Evolutionary conservation across 2,888 invertebrate species (phyloP).

Genomic region (Plusia festucae): DNA sequence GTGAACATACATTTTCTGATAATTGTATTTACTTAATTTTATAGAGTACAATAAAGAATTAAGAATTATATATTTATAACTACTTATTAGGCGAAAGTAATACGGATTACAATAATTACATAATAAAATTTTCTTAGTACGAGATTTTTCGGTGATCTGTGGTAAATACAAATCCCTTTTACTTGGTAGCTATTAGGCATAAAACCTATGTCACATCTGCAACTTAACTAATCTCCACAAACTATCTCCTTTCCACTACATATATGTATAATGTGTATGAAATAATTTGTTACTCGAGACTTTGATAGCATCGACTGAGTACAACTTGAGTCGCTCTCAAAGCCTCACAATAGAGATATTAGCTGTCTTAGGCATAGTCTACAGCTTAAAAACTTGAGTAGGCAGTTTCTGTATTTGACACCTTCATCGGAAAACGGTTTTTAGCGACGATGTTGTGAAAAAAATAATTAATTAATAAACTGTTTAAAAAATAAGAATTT

Average conservation of each 20-base stretch:
- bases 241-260: conserved; percentile 28
- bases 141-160: too few relatives aligned
- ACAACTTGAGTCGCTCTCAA: conserved; percentile 36
- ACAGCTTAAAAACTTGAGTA: conserved; percentile 25
- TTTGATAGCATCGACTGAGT: conserved; percentile 43
- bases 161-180: too few relatives aligned
- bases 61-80: too few relatives aligned
- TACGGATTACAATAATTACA: too few relatives aligned
- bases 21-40: too few relatives aligned
- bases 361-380: conserved; percentile 35
- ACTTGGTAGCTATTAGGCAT: neutral
- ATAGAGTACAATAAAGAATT: too few relatives aligned
- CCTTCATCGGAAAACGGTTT: neutral
- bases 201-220: neutral
- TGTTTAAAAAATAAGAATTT: too few relatives aligned
- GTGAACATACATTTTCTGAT: too few relatives aligned
- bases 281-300: conserved; percentile 42
- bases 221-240: conserved; percentile 30
- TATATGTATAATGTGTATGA: conserved; percentile 32
- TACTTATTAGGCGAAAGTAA: too few relatives aligned
- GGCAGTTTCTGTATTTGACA: neutral
- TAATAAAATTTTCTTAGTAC: too few relatives aligned
- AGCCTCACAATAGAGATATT: conserved; percentile 37
- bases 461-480: too few relatives aligned
- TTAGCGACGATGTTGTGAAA: too few relatives aligned